Evolutionary conservation across 2,797 vertebrate species (phyloP), one percentile per base, ranked within the genome.

Genomic region (Poecilia velifera): DNA sequence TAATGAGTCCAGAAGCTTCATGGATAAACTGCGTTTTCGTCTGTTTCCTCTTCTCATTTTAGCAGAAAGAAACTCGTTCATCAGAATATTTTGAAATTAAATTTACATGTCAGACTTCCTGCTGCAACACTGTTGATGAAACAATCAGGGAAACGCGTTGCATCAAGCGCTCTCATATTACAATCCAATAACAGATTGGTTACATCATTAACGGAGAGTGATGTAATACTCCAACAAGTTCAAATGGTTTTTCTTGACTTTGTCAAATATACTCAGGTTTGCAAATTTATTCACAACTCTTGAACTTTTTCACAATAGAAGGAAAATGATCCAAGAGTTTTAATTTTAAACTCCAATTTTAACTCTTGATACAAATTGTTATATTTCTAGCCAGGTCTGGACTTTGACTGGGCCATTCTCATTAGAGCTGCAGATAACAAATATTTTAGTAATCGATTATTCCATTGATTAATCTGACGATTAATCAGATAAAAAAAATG

Each of bases 141-240:
- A 71, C 41, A 6, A 71, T 71, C 25, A 46, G 39, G n/a, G 45
- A 74, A 79, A 46, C 59, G 73, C 18, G 18, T 39, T 70, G 39
- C 72, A 36, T 80, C 75, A 62, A 70, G 66, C 49, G 1, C 10
- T 25, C 4, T 22, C 39, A 14, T 3, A 7, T 71, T 14, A 25
- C 2, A 70, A 12, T 14, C 41, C 68, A 71, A 8, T 28, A n/a
- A 14, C 14, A 41, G 46, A 46, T 49, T 16, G 49, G 51, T 73
- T 62, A 12, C 66, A 41, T 51, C 62, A 20, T 39, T 0, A 46
- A 68, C 10, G 20, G 16, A 20, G 8, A 10, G 12, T 51, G 47
- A 39, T 14, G 18, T 43, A 43, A 70, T n/a, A 12, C 66, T 70
- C 9, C 12, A 12, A 25, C 36, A 41, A 10, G 64, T 41, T 25